Percentiles rank a stretch among this genome's conserved stretches.
phyloP scores from a whole-genome alignment of 2,113 vertebrate genomes.

The Paralichthys olivaceus region DNA sequence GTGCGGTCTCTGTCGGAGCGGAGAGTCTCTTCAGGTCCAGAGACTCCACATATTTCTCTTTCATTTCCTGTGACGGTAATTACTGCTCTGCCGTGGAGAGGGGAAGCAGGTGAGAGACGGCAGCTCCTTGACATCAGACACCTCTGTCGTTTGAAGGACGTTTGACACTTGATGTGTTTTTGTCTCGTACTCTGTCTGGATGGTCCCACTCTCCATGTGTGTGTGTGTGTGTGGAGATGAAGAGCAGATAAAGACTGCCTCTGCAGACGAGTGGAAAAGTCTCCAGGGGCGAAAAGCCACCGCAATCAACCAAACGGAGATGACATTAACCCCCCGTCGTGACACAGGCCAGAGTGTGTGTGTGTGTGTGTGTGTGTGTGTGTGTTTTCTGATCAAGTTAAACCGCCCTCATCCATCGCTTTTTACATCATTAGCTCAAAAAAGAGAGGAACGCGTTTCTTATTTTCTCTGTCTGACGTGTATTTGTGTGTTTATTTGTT shows the following conservation, averaged over 20 bases:
- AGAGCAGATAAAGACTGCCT: constrained; percentile 51
- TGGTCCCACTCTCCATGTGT: neutral
- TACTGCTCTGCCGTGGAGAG: too few relatives aligned
- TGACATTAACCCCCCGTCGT: constrained; percentile 73
- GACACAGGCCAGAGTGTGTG: constrained; percentile 34
- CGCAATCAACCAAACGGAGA: constrained; percentile 67
- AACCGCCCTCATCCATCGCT: constrained; percentile 39
- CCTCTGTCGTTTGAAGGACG: too few relatives aligned
- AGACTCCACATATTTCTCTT: too few relatives aligned
- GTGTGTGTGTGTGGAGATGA: constrained; percentile 42
- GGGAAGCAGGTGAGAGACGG: too few relatives aligned
- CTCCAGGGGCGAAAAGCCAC: constrained; percentile 67
- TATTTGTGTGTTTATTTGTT: neutral
- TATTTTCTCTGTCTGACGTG: neutral
- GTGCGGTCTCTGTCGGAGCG: too few relatives aligned
- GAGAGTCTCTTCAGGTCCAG: too few relatives aligned
- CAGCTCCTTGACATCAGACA: too few relatives aligned
- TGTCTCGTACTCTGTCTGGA: neutral
- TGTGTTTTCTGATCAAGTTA: constrained; percentile 30
- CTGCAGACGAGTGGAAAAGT: constrained; percentile 55
- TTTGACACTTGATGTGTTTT: too few relatives aligned
- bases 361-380: constrained; percentile 34
- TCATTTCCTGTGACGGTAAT: too few relatives aligned
- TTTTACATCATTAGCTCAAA: constrained; percentile 65
- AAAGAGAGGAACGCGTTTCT: neutral